phyloP scores from a whole-genome alignment of 2,113 vertebrate species.

The Sturnus vulgaris region DNA sequence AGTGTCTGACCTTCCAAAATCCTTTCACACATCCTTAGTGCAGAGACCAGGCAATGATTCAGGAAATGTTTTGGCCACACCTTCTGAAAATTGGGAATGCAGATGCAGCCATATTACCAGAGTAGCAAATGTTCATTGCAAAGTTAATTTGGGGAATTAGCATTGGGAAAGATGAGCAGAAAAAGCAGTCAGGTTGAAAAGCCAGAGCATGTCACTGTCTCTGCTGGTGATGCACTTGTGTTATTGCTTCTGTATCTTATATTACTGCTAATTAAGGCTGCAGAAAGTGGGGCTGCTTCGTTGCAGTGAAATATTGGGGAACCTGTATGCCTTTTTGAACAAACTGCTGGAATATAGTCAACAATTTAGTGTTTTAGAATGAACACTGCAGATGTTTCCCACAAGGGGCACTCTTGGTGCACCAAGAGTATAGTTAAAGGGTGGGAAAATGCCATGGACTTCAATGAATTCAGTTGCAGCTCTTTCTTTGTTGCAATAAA shows the following conservation, averaged over 20 bases:
- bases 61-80: conserved; percentile 13
- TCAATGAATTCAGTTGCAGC: background rate
- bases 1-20: conserved; percentile 30
- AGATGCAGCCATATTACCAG: conserved; percentile 21
- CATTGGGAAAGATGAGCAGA: background rate
- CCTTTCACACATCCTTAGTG: background rate
- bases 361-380: background rate
- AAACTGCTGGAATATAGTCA: background rate
- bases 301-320: background rate
- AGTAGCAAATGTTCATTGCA: background rate
- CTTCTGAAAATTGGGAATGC: background rate
- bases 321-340: background rate
- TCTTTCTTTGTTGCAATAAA: background rate
- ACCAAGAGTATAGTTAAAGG: background rate
- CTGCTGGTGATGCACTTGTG: background rate
- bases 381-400: background rate
- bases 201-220: background rate
- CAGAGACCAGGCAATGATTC: background rate
- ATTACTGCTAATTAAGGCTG: background rate
- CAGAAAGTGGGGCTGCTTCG: background rate
- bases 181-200: conserved; percentile 15
- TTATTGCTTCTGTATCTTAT: background rate
- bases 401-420: background rate
- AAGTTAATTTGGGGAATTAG: conserved; percentile 15
- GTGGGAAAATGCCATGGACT: background rate